Conservation (phyloP, 2,888 invertebrate species). For the Formica aserva region DNA sequence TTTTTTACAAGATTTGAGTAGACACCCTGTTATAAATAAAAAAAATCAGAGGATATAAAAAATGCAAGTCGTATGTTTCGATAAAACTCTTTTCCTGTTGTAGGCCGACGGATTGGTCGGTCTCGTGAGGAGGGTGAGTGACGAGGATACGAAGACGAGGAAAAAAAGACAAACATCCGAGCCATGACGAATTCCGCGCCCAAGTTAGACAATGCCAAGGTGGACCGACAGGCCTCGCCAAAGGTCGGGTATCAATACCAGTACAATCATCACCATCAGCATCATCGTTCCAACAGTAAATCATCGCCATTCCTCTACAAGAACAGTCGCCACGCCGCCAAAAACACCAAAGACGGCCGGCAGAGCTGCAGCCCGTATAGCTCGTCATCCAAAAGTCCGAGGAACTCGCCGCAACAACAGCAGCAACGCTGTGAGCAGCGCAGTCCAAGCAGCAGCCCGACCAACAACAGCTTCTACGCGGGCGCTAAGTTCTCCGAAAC, state of each 20-base stretch:
- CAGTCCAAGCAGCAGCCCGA: conserved; percentile 83
- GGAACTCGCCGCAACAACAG: conserved; percentile 76
- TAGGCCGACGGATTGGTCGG: conserved; percentile 61
- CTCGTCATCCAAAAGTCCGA: conserved; percentile 72
- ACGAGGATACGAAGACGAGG: conserved; percentile 7
- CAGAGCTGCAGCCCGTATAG: conserved; percentile 80
- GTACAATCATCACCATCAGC: conserved; percentile 72
- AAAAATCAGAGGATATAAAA: not conserved
- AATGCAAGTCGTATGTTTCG: not conserved
- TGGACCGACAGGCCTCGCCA: conserved; percentile 83
- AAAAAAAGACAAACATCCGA: conserved; percentile 44
- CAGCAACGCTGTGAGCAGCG: conserved; percentile 54
- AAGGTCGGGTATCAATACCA: conserved; percentile 78
- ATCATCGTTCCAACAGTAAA: conserved; percentile 74
- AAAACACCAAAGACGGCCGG: conserved; percentile 71
- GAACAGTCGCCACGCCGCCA: conserved; percentile 66
- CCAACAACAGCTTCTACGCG: conserved; percentile 86
- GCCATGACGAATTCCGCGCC: conserved; percentile 85
- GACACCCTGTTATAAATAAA: not conserved
- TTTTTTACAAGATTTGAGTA: too few relatives aligned
- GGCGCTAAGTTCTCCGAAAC: conserved; percentile 94
- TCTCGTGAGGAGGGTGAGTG: conserved; percentile 37
- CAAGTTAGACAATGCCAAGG: conserved; percentile 80
- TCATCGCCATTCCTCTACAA: conserved; percentile 77
- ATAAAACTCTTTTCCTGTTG: conserved; percentile 20